Percentiles rank a stretch among this genome's conserved stretches.
These are phyloP conservation scores for Loriculus beryllinus DNA, from an alignment of 2,797 vertebrate species.

Conservation along the genomic window DNA sequence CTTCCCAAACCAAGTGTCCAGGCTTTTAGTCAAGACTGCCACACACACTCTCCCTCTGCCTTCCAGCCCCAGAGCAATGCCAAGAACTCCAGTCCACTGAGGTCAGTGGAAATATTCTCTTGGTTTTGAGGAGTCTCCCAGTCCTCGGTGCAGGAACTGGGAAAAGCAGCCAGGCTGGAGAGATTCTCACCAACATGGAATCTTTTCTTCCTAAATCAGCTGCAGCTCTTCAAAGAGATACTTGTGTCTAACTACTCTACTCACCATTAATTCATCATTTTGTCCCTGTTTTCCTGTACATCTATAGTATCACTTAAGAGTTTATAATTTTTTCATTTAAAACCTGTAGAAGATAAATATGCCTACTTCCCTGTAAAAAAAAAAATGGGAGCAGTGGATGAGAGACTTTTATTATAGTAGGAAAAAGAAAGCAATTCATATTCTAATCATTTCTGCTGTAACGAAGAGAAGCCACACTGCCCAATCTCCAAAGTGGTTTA, in stretches of 20 bases:
- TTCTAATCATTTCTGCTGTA: background rate
- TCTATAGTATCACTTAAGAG: background rate
- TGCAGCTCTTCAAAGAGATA: background rate
- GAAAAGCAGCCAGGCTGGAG: background rate
- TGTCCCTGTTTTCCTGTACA: background rate
- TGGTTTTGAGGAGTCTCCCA: background rate
- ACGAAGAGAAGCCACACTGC: background rate
- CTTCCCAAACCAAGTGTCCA: background rate
- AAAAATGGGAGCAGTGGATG: background rate
- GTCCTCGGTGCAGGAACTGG: background rate
- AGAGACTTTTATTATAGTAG: background rate
- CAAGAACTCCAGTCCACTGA: background rate
- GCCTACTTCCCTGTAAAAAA: background rate
- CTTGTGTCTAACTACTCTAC: background rate
- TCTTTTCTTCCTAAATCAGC: background rate
- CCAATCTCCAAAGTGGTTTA: background rate
- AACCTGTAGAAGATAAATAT: background rate
- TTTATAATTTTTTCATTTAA: background rate
- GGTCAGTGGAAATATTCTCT: background rate
- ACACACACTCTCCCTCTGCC: background rate
- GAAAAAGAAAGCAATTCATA: background rate
- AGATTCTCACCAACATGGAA: background rate
- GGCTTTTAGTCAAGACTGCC: background rate
- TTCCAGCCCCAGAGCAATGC: background rate
- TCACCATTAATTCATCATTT: background rate